Base-by-base conservation (phyloP, 2,797 vertebrate species). In the Rhadinocentrus ornatus region DNA sequence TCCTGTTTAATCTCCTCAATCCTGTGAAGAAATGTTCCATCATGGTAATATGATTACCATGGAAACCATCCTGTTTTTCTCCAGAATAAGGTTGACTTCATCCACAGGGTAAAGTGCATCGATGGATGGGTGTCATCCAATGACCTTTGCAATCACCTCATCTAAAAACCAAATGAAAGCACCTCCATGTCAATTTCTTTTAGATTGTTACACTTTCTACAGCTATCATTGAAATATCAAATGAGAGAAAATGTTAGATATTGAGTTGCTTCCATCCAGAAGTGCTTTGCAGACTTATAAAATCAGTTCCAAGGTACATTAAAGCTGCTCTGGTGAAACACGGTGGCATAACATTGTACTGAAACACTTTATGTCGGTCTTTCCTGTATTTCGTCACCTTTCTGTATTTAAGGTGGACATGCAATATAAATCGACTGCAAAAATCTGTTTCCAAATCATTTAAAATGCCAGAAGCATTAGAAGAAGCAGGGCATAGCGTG, bases 401-500 rank as follows among this genome's bases (percentile, higher is more conserved):
- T 50, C 37, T 56, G 16, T 0, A 52, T 26, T 7, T 37, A 27
- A 10, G 32, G n/a, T n/a, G 26, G 37, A 65, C 58, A 0, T n/a
- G 50, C 58, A 65, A 0, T 10, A 35, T 13, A 58, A 52, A 18
- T 22, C 5, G 15, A 27, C 16, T 32, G 32, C 22, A 32, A 5
- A 8, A 18, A 68, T 62, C 41, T 39, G 5, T 37, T 59, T 6
- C 15, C 46, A 11, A 41, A 69, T 46, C 16, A 15, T 52, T 71
- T 29, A 6, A 63, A 74, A 22, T 50, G 12, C 24, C 24, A 10
- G 0, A 11, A 41, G 3, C 18, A 32, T 26, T 12, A 31, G 41
- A 60, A 39, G 66, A 57, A 24, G 39, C 32, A 18, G 6, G 54
- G 63, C 58, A 46, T 27, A 22, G 27, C 3, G 3, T 46, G 31